phyloP scores from a whole-genome alignment of 53 echinoderm and acorn worm species.

The Patiria pectinifera region DNA sequence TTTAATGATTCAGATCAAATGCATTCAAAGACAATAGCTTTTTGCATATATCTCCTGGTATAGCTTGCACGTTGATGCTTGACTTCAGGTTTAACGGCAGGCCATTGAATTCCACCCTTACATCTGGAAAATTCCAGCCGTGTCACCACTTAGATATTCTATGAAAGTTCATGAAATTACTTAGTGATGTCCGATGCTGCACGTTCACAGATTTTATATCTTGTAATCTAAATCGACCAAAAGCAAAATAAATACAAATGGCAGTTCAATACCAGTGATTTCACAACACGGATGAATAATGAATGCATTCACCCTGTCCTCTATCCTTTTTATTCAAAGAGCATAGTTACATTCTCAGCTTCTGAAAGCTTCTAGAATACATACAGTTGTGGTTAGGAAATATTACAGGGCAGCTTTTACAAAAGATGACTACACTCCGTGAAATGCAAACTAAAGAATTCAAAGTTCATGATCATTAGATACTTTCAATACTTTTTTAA shows the following conservation, averaged over 20 bases:
- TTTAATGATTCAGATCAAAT: not conserved
- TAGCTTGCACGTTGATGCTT: too few relatives aligned
- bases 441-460: not conserved
- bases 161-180: too few relatives aligned
- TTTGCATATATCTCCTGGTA: constrained; percentile 4
- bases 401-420: not conserved
- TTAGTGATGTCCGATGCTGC: too few relatives aligned
- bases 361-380: not conserved
- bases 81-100: not conserved
- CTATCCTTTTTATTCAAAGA: not conserved
- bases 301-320: not conserved
- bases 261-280: not conserved
- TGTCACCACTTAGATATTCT: too few relatives aligned
- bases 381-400: not conserved
- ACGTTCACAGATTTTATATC: too few relatives aligned
- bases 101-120: too few relatives aligned
- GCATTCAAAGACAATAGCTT: too few relatives aligned
- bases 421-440: not conserved
- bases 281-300: not conserved
- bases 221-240: too few relatives aligned
- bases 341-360: not conserved
- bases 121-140: too few relatives aligned
- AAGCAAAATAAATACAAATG: too few relatives aligned
- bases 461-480: not conserved
- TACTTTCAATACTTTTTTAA: not conserved